Evolutionary conservation across 2,888 invertebrate species (phyloP).

Genomic region (Cacoxenus indagator): DNA sequence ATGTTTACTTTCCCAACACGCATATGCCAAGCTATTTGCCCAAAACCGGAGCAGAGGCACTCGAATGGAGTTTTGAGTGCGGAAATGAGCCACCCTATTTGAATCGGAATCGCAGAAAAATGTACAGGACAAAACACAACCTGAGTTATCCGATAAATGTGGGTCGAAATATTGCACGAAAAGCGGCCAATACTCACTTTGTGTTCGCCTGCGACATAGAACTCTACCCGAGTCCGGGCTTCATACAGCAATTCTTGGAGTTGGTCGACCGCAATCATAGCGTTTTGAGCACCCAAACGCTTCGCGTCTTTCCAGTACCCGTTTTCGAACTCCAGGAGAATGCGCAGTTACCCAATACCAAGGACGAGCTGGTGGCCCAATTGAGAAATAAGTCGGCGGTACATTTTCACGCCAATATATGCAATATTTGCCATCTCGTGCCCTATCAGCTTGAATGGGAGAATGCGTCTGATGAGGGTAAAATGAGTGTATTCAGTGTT

Average conservation of each 20-base stretch:
- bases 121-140: constrained; percentile 76
- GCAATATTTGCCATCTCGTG: constrained; percentile 49
- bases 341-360: constrained; percentile 48
- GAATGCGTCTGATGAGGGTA: constrained; percentile 22
- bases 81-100: constrained; percentile 46
- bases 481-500: constrained; percentile 75
- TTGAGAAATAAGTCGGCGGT: constrained; percentile 36
- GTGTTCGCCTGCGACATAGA: constrained; percentile 89
- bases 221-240: constrained; percentile 85
- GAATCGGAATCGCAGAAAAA: constrained; percentile 68
- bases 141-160: constrained; percentile 90
- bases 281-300: constrained; percentile 66
- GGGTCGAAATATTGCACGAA: constrained; percentile 86
- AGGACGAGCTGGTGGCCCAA: constrained; percentile 49
- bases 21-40: constrained; percentile 73
- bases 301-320: constrained; percentile 51
- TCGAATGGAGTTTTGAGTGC: constrained; percentile 50
- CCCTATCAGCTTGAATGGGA: constrained; percentile 48
- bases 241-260: constrained; percentile 82
- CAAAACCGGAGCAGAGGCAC: constrained; percentile 43
- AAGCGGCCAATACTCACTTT: constrained; percentile 83
- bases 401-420: constrained; percentile 52
- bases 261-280: constrained; percentile 80
- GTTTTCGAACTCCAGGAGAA: constrained; percentile 52
- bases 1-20: constrained; percentile 75